Percentiles rank a stretch among this genome's conserved stretches.
Conservation (phyloP, 2,797 vertebrate genomes). For the Momotus momota region DNA sequence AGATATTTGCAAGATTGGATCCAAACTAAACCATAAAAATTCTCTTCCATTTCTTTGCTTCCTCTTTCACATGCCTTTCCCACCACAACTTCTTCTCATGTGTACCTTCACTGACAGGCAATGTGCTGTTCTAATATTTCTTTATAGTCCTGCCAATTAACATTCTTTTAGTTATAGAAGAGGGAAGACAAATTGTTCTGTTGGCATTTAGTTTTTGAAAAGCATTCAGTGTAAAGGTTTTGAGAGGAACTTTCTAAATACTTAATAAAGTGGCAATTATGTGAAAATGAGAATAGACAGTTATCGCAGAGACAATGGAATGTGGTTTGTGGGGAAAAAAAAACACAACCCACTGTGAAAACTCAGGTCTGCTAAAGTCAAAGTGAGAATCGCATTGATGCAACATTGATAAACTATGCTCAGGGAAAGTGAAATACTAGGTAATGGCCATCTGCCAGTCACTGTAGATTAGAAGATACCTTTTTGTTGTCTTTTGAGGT, state of each 20-base stretch:
- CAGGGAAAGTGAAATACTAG: not conserved
- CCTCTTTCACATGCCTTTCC: not conserved
- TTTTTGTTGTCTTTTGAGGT: constrained; percentile 15
- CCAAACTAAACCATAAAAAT: not conserved
- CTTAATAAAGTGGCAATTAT: constrained; percentile 41
- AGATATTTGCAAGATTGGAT: not conserved
- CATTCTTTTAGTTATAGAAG: not conserved
- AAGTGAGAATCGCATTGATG: not conserved
- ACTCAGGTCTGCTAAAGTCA: not conserved
- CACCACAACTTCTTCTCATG: not conserved
- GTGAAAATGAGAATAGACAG: constrained; percentile 28
- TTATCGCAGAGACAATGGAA: constrained; percentile 33
- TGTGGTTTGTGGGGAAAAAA: constrained; percentile 3
- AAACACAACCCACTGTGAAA: not conserved
- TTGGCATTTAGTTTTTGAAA: constrained; percentile 38
- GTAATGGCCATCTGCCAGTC: not conserved
- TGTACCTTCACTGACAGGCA: not conserved
- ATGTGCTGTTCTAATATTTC: not conserved
- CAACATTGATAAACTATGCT: not conserved
- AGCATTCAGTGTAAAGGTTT: not conserved
- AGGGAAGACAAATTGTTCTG: not conserved
- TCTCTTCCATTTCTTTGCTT: not conserved
- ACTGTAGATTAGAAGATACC: not conserved
- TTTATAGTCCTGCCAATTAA: not conserved
- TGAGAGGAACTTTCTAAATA: constrained; percentile 18